phyloP scores from a whole-genome alignment of 2,888 invertebrate genomes.

The Loripinus fragilis region DNA sequence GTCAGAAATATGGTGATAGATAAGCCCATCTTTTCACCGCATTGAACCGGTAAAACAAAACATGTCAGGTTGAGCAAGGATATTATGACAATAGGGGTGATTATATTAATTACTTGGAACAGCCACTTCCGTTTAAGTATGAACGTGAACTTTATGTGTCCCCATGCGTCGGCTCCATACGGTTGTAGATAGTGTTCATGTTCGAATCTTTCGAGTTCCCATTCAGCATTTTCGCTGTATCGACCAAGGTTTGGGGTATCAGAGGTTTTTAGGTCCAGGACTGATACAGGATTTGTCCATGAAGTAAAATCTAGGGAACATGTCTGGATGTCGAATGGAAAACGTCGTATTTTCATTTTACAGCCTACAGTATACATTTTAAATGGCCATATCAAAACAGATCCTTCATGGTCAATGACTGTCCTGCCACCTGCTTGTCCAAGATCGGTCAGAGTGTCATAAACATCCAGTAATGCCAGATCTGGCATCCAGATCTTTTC shows the following conservation, averaged over 20 bases:
- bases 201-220: constrained; percentile 24
- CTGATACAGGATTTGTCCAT: constrained; percentile 47
- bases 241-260: not conserved
- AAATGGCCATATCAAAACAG: constrained; percentile 54
- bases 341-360: constrained; percentile 43
- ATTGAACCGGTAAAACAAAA: constrained; percentile 57
- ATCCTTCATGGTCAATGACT: constrained; percentile 39
- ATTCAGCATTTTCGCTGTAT: constrained; percentile 32
- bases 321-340: constrained; percentile 62
- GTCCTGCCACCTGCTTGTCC: constrained; percentile 50
- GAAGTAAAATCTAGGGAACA: constrained; percentile 59
- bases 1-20: constrained; percentile 63
- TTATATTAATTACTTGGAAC: constrained; percentile 57
- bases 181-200: not conserved
- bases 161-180: constrained; percentile 24
- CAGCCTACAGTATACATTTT: constrained; percentile 44
- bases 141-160: constrained; percentile 32
- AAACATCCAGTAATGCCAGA: constrained; percentile 44
- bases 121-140: constrained; percentile 48
- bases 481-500: constrained; percentile 55
- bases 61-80: constrained; percentile 56
- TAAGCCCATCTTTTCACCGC: constrained; percentile 59
- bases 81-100: constrained; percentile 54
- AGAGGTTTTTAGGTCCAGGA: constrained; percentile 8
- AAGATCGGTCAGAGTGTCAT: constrained; percentile 49